These are phyloP conservation scores for Oplegnathus fasciatus DNA, from an alignment of 2,113 vertebrate genomes.

Conservation along the genomic window DNA sequence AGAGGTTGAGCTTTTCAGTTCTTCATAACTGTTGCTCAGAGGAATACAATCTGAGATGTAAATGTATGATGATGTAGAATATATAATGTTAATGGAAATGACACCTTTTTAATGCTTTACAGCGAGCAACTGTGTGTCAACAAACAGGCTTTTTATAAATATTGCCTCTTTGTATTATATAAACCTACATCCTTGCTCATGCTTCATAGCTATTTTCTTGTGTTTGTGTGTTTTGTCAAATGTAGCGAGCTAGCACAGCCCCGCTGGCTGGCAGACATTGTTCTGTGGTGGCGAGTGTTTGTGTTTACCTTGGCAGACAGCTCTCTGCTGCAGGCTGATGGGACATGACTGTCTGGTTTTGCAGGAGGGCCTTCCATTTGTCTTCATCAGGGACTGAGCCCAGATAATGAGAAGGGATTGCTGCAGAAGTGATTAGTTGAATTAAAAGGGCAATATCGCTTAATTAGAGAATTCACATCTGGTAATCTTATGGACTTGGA, in stretches of 20 bases:
- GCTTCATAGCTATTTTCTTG: background rate
- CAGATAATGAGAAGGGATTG: constrained; percentile 65
- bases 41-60: background rate
- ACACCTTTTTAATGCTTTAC: background rate
- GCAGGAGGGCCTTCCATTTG: constrained; percentile 64
- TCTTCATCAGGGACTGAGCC: constrained; percentile 70
- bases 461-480: constrained; percentile 56
- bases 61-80: background rate
- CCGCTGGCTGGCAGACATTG: constrained; percentile 57
- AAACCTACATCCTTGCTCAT: constrained; percentile 2
- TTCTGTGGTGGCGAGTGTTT: constrained; percentile 58
- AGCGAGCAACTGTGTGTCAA: background rate
- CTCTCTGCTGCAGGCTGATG: constrained; percentile 66
- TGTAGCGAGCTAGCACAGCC: constrained; percentile 29
- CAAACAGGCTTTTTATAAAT: background rate
- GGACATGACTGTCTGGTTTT: constrained; percentile 70
- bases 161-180: background rate
- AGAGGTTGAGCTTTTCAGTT: background rate
- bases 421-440: constrained; percentile 66
- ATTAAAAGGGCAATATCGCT: constrained; percentile 56
- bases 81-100: background rate
- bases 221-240: constrained; percentile 51
- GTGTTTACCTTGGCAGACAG: constrained; percentile 75
- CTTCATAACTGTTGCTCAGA: background rate
- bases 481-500: constrained; percentile 22